Conservation (phyloP, 2,797 vertebrate species). For the Sternarchorhynchus goeldii region DNA sequence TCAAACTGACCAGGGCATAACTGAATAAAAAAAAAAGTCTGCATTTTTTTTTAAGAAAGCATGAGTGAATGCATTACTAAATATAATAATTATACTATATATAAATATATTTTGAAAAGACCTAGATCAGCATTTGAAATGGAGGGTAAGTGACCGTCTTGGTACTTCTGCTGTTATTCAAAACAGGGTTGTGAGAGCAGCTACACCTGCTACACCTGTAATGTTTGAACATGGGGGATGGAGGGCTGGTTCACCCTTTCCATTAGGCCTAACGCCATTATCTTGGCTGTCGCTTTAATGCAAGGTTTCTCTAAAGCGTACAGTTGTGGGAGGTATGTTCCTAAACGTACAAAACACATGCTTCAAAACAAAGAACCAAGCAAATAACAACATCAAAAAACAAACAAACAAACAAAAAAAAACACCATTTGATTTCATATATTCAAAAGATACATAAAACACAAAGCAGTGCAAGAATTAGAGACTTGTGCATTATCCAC, state of each 20-base stretch:
- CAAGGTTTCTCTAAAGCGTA: conserved; percentile 29
- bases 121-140: too few relatives aligned
- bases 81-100: background rate
- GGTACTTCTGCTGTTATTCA: background rate
- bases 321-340: conserved; percentile 14
- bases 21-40: too few relatives aligned
- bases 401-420: too few relatives aligned
- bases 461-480: too few relatives aligned
- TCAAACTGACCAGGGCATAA: too few relatives aligned
- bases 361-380: background rate
- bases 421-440: too few relatives aligned
- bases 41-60: too few relatives aligned
- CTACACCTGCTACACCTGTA: conserved; percentile 39
- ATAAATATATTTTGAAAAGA: background rate
- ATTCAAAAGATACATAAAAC: too few relatives aligned
- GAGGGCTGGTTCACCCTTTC: conserved; percentile 39
- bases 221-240: background rate
- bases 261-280: conserved; percentile 36
- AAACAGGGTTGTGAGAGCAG: conserved; percentile 29
- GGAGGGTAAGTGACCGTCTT: background rate
- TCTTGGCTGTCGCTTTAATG: conserved; percentile 33
- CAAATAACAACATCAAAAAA: too few relatives aligned
- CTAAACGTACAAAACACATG: background rate
- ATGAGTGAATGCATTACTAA: background rate
- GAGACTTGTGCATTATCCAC: too few relatives aligned